Evolutionary conservation across 2,888 invertebrate species (phyloP).

Genomic region (Athalia rosae): DNA sequence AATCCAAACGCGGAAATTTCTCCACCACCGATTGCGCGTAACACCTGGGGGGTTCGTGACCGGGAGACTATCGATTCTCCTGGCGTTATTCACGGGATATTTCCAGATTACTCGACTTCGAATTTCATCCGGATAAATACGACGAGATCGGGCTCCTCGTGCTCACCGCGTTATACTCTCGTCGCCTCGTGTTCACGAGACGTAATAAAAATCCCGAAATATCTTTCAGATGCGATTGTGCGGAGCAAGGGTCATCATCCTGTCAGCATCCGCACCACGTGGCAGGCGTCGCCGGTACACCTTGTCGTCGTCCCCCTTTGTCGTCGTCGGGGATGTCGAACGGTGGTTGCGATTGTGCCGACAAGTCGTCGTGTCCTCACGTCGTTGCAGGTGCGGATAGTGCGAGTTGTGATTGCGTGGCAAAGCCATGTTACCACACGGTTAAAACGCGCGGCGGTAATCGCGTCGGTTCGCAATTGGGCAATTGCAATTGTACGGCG

Average conservation of each 20-base stretch:
- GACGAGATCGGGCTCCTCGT: no score
- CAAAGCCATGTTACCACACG: conserved; percentile 65
- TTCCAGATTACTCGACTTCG: no score
- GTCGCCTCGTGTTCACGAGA: no score
- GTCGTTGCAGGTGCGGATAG: conserved; percentile 52
- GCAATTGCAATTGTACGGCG: neutral
- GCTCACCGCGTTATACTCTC: no score
- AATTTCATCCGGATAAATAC: no score
- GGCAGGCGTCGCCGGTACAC: conserved; percentile 1
- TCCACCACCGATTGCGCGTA: no score
- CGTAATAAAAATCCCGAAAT: neutral
- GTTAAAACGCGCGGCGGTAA: conserved; percentile 50
- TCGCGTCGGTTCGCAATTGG: conserved; percentile 55
- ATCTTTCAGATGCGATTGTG: conserved; percentile 67
- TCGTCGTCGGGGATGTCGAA: conserved; percentile 48
- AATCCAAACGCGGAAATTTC: no score
- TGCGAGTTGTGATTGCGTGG: conserved; percentile 60
- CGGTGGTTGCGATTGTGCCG: conserved; percentile 26
- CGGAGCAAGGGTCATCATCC: conserved; percentile 62
- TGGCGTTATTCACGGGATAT: no score
- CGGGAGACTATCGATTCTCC: no score
- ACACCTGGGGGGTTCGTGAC: no score
- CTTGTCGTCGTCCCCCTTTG: conserved; percentile 42
- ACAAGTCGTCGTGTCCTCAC: conserved; percentile 55
- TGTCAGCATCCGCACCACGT: conserved; percentile 59